A percentile compares a stretch with the other conserved stretches of the same genome.
Evolutionary conservation across 37 sponge, comb jelly and placozoan species (phyloP).

Genomic region (Aplysina aerophoba): DNA sequence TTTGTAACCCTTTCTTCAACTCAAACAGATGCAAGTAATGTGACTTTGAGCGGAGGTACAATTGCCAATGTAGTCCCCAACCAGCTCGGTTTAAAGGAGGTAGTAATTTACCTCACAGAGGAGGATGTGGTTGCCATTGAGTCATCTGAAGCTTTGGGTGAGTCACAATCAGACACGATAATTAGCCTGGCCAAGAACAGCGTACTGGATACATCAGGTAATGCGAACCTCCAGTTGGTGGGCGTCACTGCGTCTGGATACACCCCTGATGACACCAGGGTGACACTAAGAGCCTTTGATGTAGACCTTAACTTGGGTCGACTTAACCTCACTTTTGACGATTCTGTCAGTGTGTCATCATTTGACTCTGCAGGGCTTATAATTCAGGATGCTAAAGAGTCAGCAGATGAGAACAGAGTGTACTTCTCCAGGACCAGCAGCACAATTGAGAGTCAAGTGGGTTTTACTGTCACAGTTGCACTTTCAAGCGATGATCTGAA

Average conservation of each 20-base stretch:
- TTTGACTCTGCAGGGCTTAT: conserved; percentile 66
- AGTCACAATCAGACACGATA: conserved; percentile 45
- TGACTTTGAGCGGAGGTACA: conserved; percentile 74
- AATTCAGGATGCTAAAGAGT: conserved; percentile 47
- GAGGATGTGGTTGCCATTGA: conserved; percentile 68
- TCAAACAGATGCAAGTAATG: conserved; percentile 20
- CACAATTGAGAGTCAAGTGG: conserved; percentile 52
- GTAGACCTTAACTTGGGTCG: conserved; percentile 72
- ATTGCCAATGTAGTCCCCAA: conserved; percentile 38
- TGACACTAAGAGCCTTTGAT: conserved; percentile 41
- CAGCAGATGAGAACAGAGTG: conserved; percentile 24
- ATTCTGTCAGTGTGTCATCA: conserved; percentile 55
- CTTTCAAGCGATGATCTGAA: conserved; percentile 71
- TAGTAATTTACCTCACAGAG: conserved; percentile 56
- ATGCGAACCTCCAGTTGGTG: conserved; percentile 36
- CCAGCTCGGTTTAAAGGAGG: conserved; percentile 46
- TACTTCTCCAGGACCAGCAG: conserved; percentile 46
- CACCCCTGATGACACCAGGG: conserved; percentile 40
- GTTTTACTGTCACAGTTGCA: conserved; percentile 48
- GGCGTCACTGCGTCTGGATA: conserved; percentile 23
- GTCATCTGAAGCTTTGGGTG: conserved; percentile 50
- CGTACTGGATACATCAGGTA: conserved; percentile 63
- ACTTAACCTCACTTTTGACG: conserved; percentile 73
- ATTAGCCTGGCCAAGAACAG: conserved; percentile 52
- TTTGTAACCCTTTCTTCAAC: conserved; percentile 55